Evolutionary conservation across 2,888 invertebrate species (phyloP).

Genomic region (Nematopogon swammerdamellus): DNA sequence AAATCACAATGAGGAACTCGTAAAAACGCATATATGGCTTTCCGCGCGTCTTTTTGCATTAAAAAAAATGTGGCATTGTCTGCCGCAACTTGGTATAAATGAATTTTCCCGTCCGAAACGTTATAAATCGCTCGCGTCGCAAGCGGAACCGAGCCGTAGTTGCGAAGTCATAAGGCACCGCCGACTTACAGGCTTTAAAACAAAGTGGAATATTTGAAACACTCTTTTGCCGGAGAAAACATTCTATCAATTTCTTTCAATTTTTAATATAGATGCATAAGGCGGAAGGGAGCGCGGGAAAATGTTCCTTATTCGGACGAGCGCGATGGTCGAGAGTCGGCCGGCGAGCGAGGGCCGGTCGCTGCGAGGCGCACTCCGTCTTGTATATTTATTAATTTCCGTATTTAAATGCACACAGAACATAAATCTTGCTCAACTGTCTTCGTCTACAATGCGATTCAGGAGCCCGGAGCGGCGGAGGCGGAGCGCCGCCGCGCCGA

Average conservation of each 20-base stretch:
- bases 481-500: background rate
- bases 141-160: no score
- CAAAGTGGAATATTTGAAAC: background rate
- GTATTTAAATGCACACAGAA: background rate
- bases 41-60: background rate
- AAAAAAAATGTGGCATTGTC: background rate
- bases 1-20: background rate
- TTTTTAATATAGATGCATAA: background rate
- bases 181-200: background rate
- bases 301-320: background rate
- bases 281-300: background rate
- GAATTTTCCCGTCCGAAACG: no score
- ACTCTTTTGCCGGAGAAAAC: background rate
- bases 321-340: background rate
- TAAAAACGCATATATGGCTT: background rate
- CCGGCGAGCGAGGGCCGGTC: background rate
- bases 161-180: background rate
- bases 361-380: background rate
- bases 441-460: background rate
- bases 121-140: no score
- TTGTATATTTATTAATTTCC: background rate
- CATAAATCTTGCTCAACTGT: background rate
- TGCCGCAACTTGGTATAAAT: no score
- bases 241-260: background rate
- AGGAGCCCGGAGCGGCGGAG: background rate